Evolutionary conservation across 2,113 vertebrate genomes (phyloP).

Genomic region (Laticauda laticaudata): DNA sequence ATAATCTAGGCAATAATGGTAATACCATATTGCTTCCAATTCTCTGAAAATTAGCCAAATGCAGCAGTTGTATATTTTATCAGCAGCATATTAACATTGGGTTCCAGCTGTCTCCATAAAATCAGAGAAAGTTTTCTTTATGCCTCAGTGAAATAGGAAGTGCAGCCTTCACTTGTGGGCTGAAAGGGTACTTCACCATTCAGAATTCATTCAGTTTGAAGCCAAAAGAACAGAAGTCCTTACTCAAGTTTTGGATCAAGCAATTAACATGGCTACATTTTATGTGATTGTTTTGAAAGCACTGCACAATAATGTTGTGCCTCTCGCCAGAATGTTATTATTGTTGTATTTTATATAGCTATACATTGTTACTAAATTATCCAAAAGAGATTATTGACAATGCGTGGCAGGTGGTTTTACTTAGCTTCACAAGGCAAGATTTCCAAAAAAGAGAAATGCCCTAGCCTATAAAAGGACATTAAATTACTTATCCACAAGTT

Average conservation of each 20-base stretch:
- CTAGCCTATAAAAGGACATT: rapidly evolving
- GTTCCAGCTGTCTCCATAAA: background rate
- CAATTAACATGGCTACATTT: constrained; percentile 26
- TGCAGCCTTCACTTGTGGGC: constrained; percentile 20
- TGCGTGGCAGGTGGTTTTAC: background rate
- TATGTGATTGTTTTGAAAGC: constrained; percentile 1
- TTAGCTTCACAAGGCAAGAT: background rate
- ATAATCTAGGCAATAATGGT: background rate
- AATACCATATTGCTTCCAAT: background rate
- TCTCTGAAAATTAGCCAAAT: background rate
- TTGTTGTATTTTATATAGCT: background rate
- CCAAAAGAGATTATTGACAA: background rate
- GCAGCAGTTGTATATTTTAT: background rate
- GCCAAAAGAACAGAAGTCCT: constrained; percentile 27
- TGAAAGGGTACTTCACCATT: constrained; percentile 18
- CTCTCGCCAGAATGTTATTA: background rate
- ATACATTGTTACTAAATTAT: background rate
- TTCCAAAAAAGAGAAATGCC: constrained; percentile 14
- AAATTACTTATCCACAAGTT: background rate
- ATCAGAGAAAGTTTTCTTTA: background rate
- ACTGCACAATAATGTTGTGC: constrained; percentile 22
- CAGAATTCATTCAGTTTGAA: constrained; percentile 36
- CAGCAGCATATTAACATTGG: background rate
- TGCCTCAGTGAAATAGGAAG: background rate
- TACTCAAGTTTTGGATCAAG: constrained; percentile 29